Conservation (phyloP, 2,113 vertebrate species). For the Myxocyprinus asiaticus region DNA sequence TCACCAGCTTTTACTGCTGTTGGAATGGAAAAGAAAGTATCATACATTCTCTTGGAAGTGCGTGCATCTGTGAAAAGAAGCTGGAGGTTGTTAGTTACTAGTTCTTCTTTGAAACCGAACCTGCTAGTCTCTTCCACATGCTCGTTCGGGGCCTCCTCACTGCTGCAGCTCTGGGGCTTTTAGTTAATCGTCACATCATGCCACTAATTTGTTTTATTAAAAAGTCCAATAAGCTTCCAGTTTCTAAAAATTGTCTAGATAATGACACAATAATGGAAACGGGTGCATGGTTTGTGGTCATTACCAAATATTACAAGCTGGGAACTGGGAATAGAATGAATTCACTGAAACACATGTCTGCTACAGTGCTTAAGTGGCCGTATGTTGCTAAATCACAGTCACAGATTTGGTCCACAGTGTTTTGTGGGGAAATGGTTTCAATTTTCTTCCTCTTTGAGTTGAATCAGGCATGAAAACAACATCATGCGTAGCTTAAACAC, state of each 20-base stretch:
- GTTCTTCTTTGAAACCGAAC: slow-evolving; percentile 21
- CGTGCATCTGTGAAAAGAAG: slow-evolving; percentile 21
- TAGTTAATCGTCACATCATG: slow-evolving; percentile 50
- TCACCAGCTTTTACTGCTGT: too few relatives aligned
- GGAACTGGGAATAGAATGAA: slow-evolving; percentile 33
- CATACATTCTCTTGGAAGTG: not conserved
- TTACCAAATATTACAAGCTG: slow-evolving; percentile 56
- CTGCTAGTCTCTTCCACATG: slow-evolving; percentile 46
- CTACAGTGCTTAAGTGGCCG: slow-evolving; percentile 49
- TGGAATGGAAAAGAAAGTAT: too few relatives aligned
- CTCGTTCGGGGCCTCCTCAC: slow-evolving; percentile 50
- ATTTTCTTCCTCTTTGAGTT: slow-evolving; percentile 50
- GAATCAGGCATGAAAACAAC: slow-evolving; percentile 18
- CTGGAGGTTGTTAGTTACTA: slow-evolving; percentile 24
- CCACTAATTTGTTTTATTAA: slow-evolving; percentile 66
- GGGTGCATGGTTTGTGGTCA: slow-evolving; percentile 57
- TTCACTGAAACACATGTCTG: slow-evolving; percentile 50
- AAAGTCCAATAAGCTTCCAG: slow-evolving; percentile 54
- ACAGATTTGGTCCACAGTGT: slow-evolving; percentile 44
- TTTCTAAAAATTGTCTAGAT: slow-evolving; percentile 61
- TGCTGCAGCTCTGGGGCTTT: slow-evolving; percentile 39
- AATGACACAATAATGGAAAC: slow-evolving; percentile 56
- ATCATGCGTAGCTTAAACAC: too few relatives aligned
- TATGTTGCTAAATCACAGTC: slow-evolving; percentile 45
- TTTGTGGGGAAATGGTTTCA: slow-evolving; percentile 28